phyloP scores from a whole-genome alignment of 2,888 invertebrate species.

The Dendrolimus houi region DNA sequence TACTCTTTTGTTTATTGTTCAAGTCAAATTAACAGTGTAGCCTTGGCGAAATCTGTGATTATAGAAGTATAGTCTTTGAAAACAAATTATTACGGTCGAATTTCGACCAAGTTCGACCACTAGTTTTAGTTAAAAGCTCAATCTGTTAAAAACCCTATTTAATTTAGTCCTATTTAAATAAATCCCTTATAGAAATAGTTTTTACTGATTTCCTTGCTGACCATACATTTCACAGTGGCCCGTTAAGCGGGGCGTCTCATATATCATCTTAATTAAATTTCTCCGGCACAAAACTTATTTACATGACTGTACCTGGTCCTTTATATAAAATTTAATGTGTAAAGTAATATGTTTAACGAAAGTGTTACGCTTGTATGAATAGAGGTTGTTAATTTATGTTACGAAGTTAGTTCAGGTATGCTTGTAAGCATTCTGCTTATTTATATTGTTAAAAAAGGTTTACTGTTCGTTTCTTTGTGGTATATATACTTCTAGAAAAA shows the following conservation, averaged over 20 bases:
- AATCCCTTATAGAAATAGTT: no score
- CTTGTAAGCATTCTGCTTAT: neutral
- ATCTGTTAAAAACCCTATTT: neutral
- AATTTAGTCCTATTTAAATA: no score
- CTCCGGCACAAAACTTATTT: conserved; percentile 59
- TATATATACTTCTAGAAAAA: no score
- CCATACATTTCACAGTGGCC: conserved; percentile 44
- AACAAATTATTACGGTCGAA: no score
- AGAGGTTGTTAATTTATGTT: conserved; percentile 5
- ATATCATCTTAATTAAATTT: conserved; percentile 77
- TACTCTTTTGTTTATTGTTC: no score
- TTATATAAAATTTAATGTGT: conserved; percentile 17
- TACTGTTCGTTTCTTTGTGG: no score
- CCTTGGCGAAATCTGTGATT: no score
- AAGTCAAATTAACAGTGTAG: no score
- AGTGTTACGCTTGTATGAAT: conserved; percentile 1
- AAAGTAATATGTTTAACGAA: conserved; percentile 9
- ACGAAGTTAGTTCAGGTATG: neutral
- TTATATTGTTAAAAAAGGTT: neutral
- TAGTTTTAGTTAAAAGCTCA: neutral
- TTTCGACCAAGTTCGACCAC: no score
- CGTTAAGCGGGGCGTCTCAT: conserved; percentile 62
- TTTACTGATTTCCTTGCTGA: conserved; percentile 24
- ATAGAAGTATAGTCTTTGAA: no score
- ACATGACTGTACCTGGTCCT: conserved; percentile 57